Percentiles rank a stretch among this genome's conserved stretches.
These are phyloP conservation scores for Cassiopea andromeda DNA, from an alignment of 30 jellyfish, hydroid and myxozoan species.

Conservation along the genomic window DNA sequence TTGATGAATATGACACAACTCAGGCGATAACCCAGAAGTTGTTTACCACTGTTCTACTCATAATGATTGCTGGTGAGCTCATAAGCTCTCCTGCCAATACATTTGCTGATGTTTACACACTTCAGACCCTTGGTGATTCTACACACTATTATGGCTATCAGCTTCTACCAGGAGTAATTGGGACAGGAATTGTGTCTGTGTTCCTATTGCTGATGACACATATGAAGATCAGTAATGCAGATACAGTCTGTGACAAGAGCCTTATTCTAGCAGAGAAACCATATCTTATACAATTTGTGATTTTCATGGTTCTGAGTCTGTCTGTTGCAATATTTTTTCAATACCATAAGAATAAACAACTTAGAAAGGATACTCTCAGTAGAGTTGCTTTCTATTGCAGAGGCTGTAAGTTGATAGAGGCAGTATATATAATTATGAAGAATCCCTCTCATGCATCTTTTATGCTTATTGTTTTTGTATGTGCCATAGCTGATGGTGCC, in stretches of 20 bases:
- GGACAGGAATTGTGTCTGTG: conserved; percentile 59
- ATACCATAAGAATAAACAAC: conserved; percentile 34
- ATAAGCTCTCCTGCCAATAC: conserved; percentile 91
- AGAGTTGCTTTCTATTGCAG: conserved; percentile 5
- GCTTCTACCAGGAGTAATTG: conserved; percentile 83
- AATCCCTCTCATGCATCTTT: conserved; percentile 54
- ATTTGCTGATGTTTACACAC: conserved; percentile 87
- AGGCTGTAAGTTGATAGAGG: conserved; percentile 72
- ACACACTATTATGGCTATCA: conserved; percentile 67
- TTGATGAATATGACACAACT: conserved; percentile 61
- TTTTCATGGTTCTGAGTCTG: conserved; percentile 64
- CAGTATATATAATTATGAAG: conserved; percentile 36
- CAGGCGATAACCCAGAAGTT: conserved; percentile 56
- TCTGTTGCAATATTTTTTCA: conserved; percentile 62
- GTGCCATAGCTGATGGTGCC: conserved; percentile 86
- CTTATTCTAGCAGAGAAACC: conserved; percentile 62
- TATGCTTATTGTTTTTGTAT: conserved; percentile 67
- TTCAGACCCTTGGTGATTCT: conserved; percentile 75
- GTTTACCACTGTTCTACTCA: conserved; percentile 40
- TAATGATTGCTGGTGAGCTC: conserved; percentile 83
- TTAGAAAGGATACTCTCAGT: conserved; percentile 9
- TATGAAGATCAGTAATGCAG: conserved; percentile 17
- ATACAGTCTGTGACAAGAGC: conserved; percentile 70
- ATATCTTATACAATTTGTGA: conserved; percentile 65
- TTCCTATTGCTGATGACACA: conserved; percentile 41